Evolutionary conservation across 2,113 vertebrate genomes (phyloP), one percentile per base, ranked within the genome.

Genomic region (Heterocephalus glaber): DNA sequence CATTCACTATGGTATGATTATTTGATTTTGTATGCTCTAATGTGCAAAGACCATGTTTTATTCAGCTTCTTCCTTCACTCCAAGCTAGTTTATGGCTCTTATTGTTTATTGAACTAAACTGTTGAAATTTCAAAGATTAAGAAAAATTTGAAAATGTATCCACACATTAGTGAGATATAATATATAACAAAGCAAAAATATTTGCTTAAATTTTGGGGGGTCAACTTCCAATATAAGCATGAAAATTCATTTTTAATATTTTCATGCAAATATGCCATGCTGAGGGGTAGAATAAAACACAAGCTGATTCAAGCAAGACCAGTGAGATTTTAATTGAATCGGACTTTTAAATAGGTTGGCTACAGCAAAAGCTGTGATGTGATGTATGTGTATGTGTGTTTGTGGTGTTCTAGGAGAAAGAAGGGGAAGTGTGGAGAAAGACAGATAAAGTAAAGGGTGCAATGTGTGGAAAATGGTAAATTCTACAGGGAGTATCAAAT

Each of bases 71-170:
- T 41, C 56, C 17, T 35, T 24, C 28, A 22, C 60, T 66, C 6
- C 12, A 88, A 13, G 20, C 38, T 94, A 94, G 20, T 63, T 38
- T 9, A 63, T 33, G 58, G 28, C 14, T 81, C 10, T 68, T 94
- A 76, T 52, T 76, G 44, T n/a, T 91, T 83, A 3, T 91, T 94
- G 35, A 10, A 44, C 35, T 87, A 16, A 91, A 17, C 17, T 20
- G 56, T 58, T 58, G 35, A 63, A 95, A 97, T 97, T 96, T 97
- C 93, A 93, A 85, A 91, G 82, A 97, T 88, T 97, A 5, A 52
- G 83, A 66, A 96, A 97, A 80, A 96, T 95, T 97, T 97, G 95
- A 98, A 98, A 93, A 96, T 97, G 96, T 72, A 96, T 87, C 63
- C 89, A 96, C 82, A 94, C 66, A 86, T 95, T 94, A 94, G 82